A percentile compares a stretch with the other conserved stretches of the same genome.
These are phyloP conservation scores for Rhagonycha lutea DNA, from an alignment of 2,888 invertebrate genomes.

Conservation along the genomic window DNA sequence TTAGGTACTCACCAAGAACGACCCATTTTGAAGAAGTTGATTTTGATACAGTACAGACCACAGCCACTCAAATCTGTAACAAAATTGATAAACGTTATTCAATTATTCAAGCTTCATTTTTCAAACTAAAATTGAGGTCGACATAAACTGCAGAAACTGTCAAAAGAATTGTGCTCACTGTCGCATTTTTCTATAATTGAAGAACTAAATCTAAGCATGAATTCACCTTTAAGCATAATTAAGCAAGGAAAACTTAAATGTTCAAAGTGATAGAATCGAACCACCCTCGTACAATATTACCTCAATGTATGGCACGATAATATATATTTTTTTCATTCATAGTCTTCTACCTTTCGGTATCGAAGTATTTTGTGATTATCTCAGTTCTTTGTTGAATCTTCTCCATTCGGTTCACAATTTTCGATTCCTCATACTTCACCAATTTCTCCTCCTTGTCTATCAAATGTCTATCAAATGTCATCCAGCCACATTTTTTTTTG, in stretches of 20 bases:
- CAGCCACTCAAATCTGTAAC: constrained; percentile 20
- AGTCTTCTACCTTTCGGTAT: background rate
- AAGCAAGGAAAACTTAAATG: no score
- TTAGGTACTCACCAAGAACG: constrained; percentile 28
- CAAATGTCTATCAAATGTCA: no score
- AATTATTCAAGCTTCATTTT: background rate
- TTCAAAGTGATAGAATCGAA: background rate
- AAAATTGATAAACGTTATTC: background rate
- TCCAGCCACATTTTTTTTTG: no score
- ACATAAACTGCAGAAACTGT: background rate
- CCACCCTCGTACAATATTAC: background rate
- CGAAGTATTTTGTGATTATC: background rate
- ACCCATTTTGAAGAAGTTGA: constrained; percentile 24
- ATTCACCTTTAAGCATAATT: no score
- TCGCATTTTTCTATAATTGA: no score
- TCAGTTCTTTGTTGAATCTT: background rate
- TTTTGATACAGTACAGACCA: constrained; percentile 19
- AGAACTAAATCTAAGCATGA: no score
- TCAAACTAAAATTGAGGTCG: background rate
- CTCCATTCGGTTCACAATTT: background rate
- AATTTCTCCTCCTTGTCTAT: no score
- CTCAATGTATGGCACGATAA: background rate
- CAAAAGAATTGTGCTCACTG: no score
- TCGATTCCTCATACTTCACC: no score
- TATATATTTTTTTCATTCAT: background rate